Evolutionary conservation across 2,888 invertebrate genomes (phyloP), one percentile per base, ranked within the genome.

Genomic region (Monopis laevigella): DNA sequence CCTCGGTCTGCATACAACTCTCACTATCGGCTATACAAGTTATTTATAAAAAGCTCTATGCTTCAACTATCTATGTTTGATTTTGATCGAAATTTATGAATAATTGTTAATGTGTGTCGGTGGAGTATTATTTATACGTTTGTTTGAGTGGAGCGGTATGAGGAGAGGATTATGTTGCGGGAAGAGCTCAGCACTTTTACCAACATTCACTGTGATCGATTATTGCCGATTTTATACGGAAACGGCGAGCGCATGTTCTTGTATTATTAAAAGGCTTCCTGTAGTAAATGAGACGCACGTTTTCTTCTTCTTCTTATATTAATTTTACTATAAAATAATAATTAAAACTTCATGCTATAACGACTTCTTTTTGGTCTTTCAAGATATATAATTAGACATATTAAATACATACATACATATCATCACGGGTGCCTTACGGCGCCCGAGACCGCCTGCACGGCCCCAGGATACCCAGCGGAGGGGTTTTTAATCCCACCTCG

Each of bases 121-220:
- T 74, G 71, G 73, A 78, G 74, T 80, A 78, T 81, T 81, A 81
- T 82, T 81, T 82, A 82, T 81, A 77, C 74, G 78, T 74, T 69
- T 74, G 81, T 78, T 80, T 78, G 81, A 81, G 81, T 77, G 74
- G 75, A 70, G 69, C 72, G 67, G 64, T 64, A 64, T 62, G 52
- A 50, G 57, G 58, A 61, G 68, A 69, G 70, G 72, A 78, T 77
- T 78, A 71, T 60, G 60, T 59, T 58, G 54, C 58, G 62, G 29
- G 29, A 21, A 40, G 40, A 68, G 72, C 74, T 77, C 69, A 73
- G 75, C 69, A 73, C 77, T 78, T 75, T 71, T 72, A 66, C 75
- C 77, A 77, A 77, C 74, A 77, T 69, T 60, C 65, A 65, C 63
- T 70, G 65, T 71, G 72, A 74, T 72, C 58, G 67, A 71, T 65